Conservation (phyloP, 1,140 invertebrate genomes). For the Lepidurus couesii region DNA sequence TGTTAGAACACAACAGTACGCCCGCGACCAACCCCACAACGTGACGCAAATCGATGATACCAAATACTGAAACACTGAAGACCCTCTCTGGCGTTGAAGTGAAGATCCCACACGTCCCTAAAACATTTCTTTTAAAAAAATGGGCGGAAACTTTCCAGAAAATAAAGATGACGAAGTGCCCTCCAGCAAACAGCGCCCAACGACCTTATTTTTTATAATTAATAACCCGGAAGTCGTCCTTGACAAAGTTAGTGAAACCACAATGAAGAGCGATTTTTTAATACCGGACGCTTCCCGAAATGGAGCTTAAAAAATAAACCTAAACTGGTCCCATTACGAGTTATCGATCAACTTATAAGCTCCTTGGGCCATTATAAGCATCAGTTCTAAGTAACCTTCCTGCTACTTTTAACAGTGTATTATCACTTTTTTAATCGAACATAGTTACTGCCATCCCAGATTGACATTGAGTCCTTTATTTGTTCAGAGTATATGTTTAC, state of each 20-base stretch:
- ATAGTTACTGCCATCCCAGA: neutral
- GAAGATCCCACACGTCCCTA: neutral
- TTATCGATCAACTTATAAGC: conserved; percentile 6
- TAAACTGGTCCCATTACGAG: neutral
- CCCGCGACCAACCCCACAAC: neutral
- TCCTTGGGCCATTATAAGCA: neutral
- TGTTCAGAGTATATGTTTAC: no score
- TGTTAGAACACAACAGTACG: neutral
- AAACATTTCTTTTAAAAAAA: neutral
- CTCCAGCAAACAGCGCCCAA: neutral
- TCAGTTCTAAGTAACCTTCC: neutral
- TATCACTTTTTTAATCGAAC: neutral
- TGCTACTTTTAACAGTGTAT: neutral
- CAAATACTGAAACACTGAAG: neutral
- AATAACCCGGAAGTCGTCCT: conserved; percentile 3
- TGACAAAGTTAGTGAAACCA: neutral
- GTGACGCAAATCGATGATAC: neutral
- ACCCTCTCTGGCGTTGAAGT: neutral
- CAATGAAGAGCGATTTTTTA: neutral
- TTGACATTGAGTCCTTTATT: no score
- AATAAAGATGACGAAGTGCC: neutral
- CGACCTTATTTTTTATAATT: neutral
- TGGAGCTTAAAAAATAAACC: neutral
- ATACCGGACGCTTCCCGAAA: neutral
- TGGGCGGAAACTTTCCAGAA: neutral